Percentiles rank a stretch among this genome's conserved stretches.
Conservation (phyloP, 2,888 invertebrate genomes). For the Chrysolina oricalcia region DNA sequence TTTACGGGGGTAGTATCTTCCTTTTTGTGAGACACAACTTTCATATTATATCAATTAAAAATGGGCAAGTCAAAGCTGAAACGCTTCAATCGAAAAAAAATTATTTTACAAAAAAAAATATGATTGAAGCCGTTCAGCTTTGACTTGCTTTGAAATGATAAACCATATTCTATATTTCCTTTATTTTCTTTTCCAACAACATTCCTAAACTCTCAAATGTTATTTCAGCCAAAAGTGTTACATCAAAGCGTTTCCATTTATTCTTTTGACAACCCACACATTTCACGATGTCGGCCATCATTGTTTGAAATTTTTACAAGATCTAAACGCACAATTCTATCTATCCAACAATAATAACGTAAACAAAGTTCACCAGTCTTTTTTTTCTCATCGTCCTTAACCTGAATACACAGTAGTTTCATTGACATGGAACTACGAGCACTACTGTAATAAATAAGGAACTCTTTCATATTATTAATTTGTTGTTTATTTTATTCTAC, state of each 20-base stretch:
- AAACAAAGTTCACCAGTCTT: slow-evolving; percentile 44
- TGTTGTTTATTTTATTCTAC: slow-evolving; percentile 33
- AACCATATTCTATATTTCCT: too few species aligned
- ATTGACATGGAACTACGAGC: slow-evolving; percentile 42
- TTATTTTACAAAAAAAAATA: too few species aligned
- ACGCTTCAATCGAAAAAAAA: too few species aligned
- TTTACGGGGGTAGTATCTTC: too few species aligned
- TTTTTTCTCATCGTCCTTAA: slow-evolving; percentile 56
- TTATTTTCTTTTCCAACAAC: not conserved
- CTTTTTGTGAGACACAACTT: too few species aligned
- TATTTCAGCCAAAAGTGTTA: not conserved
- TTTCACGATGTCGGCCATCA: slow-evolving; percentile 1
- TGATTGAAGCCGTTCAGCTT: too few species aligned
- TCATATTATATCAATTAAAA: too few species aligned
- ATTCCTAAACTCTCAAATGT: not conserved
- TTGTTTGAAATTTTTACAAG: slow-evolving; percentile 9
- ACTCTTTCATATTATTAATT: slow-evolving; percentile 40
- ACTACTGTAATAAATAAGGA: slow-evolving; percentile 48
- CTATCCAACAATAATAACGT: slow-evolving; percentile 22
- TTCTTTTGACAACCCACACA: not conserved
- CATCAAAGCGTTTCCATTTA: slow-evolving; percentile 4
- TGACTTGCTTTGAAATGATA: too few species aligned
- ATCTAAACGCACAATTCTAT: slow-evolving; percentile 4
- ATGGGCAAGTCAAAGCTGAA: too few species aligned
- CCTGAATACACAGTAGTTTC: slow-evolving; percentile 56